Evolutionary conservation across 2,797 vertebrate genomes (phyloP).

Genomic region (Valencia hispanica): DNA sequence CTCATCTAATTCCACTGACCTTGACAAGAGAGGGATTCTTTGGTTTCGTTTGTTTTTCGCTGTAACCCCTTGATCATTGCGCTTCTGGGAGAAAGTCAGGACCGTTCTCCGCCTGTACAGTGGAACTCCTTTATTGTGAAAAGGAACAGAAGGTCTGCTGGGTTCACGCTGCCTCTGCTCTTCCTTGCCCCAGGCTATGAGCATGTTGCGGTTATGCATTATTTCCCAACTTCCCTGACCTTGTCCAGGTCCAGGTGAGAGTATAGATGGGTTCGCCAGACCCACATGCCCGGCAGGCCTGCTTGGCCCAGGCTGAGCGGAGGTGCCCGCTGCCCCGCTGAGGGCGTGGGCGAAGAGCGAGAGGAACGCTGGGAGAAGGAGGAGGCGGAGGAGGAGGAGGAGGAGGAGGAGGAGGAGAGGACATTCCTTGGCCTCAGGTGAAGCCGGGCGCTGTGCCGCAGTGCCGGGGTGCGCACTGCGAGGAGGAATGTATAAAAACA

Average conservation of each 20-base stretch:
- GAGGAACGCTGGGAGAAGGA: conserved; percentile 61
- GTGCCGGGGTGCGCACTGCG: conserved; percentile 63
- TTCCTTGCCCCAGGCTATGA: conserved; percentile 44
- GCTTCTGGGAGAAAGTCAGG: conserved; percentile 29
- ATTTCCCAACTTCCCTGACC: conserved; percentile 64
- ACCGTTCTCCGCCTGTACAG: conserved; percentile 20
- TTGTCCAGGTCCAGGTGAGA: conserved; percentile 65
- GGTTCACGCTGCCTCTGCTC: conserved; percentile 60
- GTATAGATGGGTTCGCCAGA: conserved; percentile 41
- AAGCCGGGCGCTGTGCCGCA: conserved; percentile 59
- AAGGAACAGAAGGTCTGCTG: conserved; percentile 57
- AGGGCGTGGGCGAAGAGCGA: conserved; percentile 69
- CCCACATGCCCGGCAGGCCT: conserved; percentile 59
- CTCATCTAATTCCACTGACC: conserved; percentile 59
- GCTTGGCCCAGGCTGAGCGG: conserved; percentile 53
- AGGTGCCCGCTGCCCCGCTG: conserved; percentile 66
- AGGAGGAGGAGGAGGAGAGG: conserved; percentile 63
- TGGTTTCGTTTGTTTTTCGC: conserved; percentile 49
- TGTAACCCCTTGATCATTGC: conserved; percentile 55
- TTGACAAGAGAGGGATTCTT: conserved; percentile 45
- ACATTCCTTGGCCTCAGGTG: conserved; percentile 78
- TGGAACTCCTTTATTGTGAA: conserved; percentile 37
- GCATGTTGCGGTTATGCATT: conserved; percentile 42
- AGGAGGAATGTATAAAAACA: conserved; percentile 71
- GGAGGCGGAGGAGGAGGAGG: conserved; percentile 48